Percentiles rank a stretch among this genome's conserved stretches.
These are phyloP conservation scores for Lethrus apterus DNA, from an alignment of 1,140 invertebrate genomes.

Conservation along the genomic window DNA sequence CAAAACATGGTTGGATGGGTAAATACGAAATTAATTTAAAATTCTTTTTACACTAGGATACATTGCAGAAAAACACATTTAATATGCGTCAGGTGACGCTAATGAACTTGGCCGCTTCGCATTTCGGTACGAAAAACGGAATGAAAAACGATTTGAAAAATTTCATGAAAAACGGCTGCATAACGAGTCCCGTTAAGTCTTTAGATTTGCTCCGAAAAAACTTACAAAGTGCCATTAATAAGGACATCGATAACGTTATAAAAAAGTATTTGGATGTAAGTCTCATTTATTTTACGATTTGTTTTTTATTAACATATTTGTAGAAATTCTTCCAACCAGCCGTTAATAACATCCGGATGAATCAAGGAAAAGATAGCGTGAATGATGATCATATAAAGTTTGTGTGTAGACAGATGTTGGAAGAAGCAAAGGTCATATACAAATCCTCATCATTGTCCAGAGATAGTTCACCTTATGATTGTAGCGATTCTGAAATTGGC, in stretches of 20 bases:
- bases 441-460: slow-evolving; percentile 39
- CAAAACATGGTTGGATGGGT: slow-evolving; percentile 41
- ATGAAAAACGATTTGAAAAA: slow-evolving; percentile 45
- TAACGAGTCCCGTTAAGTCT: slow-evolving; percentile 58
- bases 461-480: slow-evolving; percentile 45
- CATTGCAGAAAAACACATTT: slow-evolving; percentile 50
- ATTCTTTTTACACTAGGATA: slow-evolving; percentile 32
- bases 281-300: slow-evolving; percentile 16
- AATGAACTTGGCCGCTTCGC: slow-evolving; percentile 51
- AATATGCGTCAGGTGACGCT: slow-evolving; percentile 56
- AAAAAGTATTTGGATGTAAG: slow-evolving; percentile 67
- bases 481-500: slow-evolving; percentile 43
- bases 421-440: slow-evolving; percentile 69
- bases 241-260: slow-evolving; percentile 68
- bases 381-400: slow-evolving; percentile 66
- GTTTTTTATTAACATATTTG: slow-evolving; percentile 31
- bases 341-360: slow-evolving; percentile 67
- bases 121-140: slow-evolving; percentile 44
- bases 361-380: slow-evolving; percentile 65
- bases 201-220: slow-evolving; percentile 66
- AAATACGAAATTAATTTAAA: slow-evolving; percentile 17
- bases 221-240: slow-evolving; percentile 66
- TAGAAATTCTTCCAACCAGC: slow-evolving; percentile 72
- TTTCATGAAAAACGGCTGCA: slow-evolving; percentile 36
- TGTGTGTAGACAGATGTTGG: slow-evolving; percentile 68